Evolutionary conservation across 1,140 invertebrate species (phyloP).

Genomic region (Dreissena rostriformis): DNA sequence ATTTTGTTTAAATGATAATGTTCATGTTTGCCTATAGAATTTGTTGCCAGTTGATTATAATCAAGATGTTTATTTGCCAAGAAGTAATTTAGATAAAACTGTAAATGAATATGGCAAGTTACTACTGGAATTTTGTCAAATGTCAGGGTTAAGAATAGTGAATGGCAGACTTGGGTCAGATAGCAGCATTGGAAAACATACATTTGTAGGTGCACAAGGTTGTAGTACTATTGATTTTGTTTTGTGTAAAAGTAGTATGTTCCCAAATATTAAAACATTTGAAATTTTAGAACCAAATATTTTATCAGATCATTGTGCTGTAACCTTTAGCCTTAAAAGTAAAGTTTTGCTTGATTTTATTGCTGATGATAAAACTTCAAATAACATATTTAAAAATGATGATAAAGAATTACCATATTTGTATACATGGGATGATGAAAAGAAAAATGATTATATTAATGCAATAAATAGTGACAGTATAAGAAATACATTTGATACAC

Average conservation of each 20-base stretch:
- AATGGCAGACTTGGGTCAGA: conserved; percentile 14
- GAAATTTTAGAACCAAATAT: conserved; percentile 6
- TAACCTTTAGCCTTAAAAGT: background rate
- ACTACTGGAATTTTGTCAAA: conserved; percentile 13
- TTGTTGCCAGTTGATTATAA: conserved; percentile 38
- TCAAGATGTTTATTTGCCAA: conserved; percentile 7
- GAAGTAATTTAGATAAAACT: conserved; percentile 9
- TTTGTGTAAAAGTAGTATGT: background rate
- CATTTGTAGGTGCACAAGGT: conserved; percentile 13
- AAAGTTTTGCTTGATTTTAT: background rate
- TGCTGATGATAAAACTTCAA: background rate
- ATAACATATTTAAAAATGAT: too few relatives aligned
- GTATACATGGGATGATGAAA: too few relatives aligned
- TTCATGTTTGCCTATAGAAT: background rate
- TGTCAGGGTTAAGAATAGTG: background rate
- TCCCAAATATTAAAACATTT: background rate
- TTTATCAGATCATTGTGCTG: conserved; percentile 22
- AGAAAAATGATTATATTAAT: too few relatives aligned
- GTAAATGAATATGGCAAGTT: conserved; percentile 25
- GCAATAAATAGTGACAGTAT: background rate
- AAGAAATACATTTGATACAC: background rate
- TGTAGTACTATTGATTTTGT: conserved; percentile 13
- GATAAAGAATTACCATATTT: too few relatives aligned
- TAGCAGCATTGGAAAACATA: conserved; percentile 8
- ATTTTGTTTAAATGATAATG: conserved; percentile 19